phyloP scores from a whole-genome alignment of 2,797 vertebrate species.

The Pampus argenteus region DNA sequence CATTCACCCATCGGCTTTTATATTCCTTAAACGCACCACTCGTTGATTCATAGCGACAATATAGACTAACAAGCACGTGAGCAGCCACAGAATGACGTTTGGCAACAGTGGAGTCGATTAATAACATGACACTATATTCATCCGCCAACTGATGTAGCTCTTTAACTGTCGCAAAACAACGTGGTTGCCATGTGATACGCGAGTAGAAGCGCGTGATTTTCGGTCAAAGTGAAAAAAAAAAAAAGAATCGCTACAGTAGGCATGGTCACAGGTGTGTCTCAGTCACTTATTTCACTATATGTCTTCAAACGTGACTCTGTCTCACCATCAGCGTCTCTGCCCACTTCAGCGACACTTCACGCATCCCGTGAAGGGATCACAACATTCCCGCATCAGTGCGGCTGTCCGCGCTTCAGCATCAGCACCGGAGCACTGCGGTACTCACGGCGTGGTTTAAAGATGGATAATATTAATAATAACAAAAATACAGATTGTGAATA shows the following conservation, averaged over 20 bases:
- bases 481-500: not conserved
- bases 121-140: not conserved
- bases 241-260: not conserved
- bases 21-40: not conserved
- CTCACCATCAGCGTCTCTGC: not conserved
- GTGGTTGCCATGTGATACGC: constrained; percentile 29
- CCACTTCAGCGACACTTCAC: constrained; percentile 54
- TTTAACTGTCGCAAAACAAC: constrained; percentile 32
- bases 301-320: not conserved
- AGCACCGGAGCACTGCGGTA: constrained; percentile 66
- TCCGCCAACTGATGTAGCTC: constrained; percentile 43
- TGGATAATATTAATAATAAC: too few relatives aligned
- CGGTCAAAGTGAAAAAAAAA: not conserved
- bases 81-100: not conserved
- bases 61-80: constrained; percentile 6
- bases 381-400: constrained; percentile 70
- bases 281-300: not conserved
- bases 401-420: constrained; percentile 59
- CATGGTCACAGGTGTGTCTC: not conserved
- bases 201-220: constrained; percentile 18
- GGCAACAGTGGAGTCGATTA: too few relatives aligned
- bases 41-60: too few relatives aligned
- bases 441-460: not conserved
- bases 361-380: constrained; percentile 50
- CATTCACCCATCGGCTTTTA: not conserved